Conservation (phyloP, 2,113 vertebrate species). For the Burhinus oedicnemus region DNA sequence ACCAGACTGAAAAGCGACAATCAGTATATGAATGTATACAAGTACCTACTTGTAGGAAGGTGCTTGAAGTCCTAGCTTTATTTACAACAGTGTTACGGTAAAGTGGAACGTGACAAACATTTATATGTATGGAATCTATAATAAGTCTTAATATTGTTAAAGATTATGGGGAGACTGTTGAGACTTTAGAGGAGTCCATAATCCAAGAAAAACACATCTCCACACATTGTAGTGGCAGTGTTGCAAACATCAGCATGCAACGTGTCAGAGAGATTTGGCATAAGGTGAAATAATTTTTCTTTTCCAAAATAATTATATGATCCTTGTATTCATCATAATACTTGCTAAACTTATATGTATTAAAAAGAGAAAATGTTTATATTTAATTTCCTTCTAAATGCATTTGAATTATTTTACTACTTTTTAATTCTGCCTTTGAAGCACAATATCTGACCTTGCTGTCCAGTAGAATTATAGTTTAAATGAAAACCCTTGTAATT, state of each 20-base stretch:
- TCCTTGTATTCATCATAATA: not conserved
- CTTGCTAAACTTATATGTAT: not conserved
- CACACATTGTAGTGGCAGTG: not conserved
- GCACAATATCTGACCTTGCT: not conserved
- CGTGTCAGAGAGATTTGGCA: not conserved
- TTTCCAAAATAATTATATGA: not conserved
- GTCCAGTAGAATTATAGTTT: slow-evolving; percentile 1
- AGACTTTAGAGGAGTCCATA: not conserved
- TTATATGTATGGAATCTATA: not conserved
- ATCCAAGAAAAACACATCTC: not conserved
- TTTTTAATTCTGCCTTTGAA: not conserved
- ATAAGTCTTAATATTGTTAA: not conserved
- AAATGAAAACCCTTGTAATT: not conserved
- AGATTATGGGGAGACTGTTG: not conserved
- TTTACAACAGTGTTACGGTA: not conserved
- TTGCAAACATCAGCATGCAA: not conserved
- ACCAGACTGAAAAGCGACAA: not conserved
- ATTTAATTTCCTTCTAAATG: not conserved
- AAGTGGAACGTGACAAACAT: not conserved
- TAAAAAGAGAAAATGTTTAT: not conserved
- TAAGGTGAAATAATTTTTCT: not conserved
- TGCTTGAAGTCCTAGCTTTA: not conserved
- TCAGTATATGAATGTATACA: not conserved
- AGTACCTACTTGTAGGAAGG: not conserved
- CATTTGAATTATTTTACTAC: not conserved